Conservation (phyloP, 2,797 vertebrate genomes). For the Gallirallus australis region DNA sequence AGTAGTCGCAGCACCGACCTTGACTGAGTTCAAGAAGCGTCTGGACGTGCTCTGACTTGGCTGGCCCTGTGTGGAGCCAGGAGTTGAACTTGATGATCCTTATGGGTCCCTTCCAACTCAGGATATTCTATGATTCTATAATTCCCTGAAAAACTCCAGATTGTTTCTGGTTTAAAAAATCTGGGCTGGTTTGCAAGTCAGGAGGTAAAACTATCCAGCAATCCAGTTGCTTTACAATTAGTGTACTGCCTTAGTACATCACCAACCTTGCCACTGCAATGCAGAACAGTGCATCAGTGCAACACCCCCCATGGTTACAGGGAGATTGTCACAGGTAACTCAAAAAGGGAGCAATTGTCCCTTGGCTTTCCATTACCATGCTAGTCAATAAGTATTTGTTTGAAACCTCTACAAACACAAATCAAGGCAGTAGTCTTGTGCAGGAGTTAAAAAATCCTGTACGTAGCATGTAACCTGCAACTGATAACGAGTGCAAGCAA, state of each 20-base stretch:
- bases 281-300: not conserved
- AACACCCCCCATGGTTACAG: not conserved
- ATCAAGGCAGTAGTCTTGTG: not conserved
- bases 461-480: not conserved
- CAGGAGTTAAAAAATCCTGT: accelerated
- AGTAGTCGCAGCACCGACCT: too few species aligned
- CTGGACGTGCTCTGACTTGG: too few species aligned
- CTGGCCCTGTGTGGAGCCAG: too few species aligned
- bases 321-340: not conserved
- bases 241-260: accelerated
- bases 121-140: not conserved
- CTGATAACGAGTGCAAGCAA: not conserved
- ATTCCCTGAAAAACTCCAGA: not conserved
- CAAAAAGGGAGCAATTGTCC: not conserved
- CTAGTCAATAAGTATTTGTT: not conserved
- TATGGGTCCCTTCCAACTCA: too few species aligned
- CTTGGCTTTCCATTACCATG: not conserved
- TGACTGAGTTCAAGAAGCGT: too few species aligned
- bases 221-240: not conserved
- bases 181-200: not conserved
- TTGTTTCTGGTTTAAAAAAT: not conserved
- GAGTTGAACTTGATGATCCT: too few species aligned
- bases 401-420: not conserved
- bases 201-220: not conserved
- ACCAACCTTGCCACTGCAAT: accelerated